Evolutionary conservation across 2,113 vertebrate genomes (phyloP), one percentile per base, ranked within the genome.

Genomic region (Prunella fulvescens): DNA sequence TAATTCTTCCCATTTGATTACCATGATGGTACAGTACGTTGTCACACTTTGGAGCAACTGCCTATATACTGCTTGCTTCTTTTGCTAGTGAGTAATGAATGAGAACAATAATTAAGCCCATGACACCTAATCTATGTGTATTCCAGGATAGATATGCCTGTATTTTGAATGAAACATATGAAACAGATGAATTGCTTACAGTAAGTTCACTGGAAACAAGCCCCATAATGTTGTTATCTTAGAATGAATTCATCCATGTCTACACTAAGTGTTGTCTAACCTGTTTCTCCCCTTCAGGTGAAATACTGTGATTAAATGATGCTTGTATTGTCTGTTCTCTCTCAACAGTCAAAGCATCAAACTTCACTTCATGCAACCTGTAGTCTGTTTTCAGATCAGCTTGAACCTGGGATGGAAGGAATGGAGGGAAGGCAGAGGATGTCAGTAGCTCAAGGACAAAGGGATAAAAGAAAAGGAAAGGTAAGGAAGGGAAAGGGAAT

Each of bases 301-400:
- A 67, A 78, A 78, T 37, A 31, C 71, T 58, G 4, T 14, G 76
- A 10, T 83, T 84, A 69, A 48, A 64, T 1, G 82, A 81, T 14
- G 69, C 39, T 45, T 92, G 65, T 48, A 95, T 10, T 4, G 96
- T 97, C 91, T 97, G 95, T 91, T 99, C 98, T 95, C 97, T 95
- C 92, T 98, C 98, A 48, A 67, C 51, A 18, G 96, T 58, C 51
- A 98, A 83, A 48, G 96, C 95, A 81, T 37, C 8, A 7, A 37
- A 37, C 37, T 95, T 93, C 50, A 96, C 50, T 47, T 98, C 97
- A 56, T 79, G 81, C 50, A 98, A 92, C 20, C 93, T 96, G 35
- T 77, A 91, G 70, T 98, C 98, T 23, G 95, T 97, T 87, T 98
- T 98, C 78, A 98, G 94, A 82, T 97, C 96, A 44, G 97, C 98